phyloP scores from a whole-genome alignment of 1,140 invertebrate genomes.

The Anagrus nilaparvatae region DNA sequence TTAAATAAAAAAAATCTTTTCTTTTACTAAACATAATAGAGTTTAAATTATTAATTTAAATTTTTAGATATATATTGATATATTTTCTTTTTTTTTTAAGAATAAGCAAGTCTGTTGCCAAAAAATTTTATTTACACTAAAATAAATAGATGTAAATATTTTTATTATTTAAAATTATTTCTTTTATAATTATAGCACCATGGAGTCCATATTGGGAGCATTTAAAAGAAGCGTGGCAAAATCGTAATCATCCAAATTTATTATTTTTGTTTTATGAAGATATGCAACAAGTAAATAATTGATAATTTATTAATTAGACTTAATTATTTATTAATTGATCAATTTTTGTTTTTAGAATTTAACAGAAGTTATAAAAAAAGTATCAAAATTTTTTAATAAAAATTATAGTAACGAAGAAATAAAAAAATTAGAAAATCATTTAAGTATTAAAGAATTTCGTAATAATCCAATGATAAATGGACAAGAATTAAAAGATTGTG shows the following conservation, averaged over 20 bases:
- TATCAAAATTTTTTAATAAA: conserved; percentile 52
- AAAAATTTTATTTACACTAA: too few species aligned
- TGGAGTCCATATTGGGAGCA: conserved; percentile 70
- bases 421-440: conserved; percentile 46
- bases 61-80: too few species aligned
- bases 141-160: not conserved
- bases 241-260: conserved; percentile 54
- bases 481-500: conserved; percentile 48
- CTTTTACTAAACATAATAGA: too few species aligned
- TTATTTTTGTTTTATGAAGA: conserved; percentile 76
- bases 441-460: conserved; percentile 64
- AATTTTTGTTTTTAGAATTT: conserved; percentile 51
- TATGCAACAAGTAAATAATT: conserved; percentile 47
- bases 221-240: conserved; percentile 60
- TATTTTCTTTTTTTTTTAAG: too few species aligned
- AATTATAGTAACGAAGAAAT: conserved; percentile 44
- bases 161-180: not conserved
- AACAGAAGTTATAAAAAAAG: conserved; percentile 39
- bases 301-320: not conserved
- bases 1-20: too few species aligned
- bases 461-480: conserved; percentile 59
- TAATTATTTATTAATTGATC: conserved; percentile 46
- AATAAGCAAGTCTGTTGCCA: too few species aligned
- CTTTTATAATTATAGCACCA: conserved; percentile 42
- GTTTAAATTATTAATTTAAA: too few species aligned